Percentiles rank a stretch among this genome's conserved stretches.
These are phyloP conservation scores for Takifugu bimaculatus DNA, from an alignment of 2,113 vertebrate species.

Conservation along the genomic window DNA sequence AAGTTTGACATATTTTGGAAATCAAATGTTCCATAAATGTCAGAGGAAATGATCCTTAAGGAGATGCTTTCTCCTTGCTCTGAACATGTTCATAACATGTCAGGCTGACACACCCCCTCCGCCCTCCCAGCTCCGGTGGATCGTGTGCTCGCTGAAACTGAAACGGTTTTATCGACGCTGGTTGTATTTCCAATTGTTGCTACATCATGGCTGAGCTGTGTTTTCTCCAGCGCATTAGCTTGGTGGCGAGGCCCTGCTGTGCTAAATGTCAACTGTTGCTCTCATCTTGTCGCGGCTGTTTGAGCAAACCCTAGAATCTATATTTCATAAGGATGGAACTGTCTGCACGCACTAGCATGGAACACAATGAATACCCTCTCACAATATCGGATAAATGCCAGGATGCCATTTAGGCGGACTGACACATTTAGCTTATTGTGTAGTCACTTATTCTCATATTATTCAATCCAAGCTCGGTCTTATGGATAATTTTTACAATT, in stretches of 20 bases:
- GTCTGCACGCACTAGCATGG: constrained; percentile 9
- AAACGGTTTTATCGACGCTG: constrained; percentile 27
- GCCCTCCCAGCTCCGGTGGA: not conserved
- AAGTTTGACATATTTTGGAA: constrained; percentile 6
- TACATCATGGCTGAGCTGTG: constrained; percentile 23
- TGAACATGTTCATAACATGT: constrained; percentile 1
- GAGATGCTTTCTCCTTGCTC: not conserved
- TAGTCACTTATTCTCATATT: not conserved
- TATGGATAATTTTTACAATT: too few species aligned
- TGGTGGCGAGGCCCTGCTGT: constrained; percentile 28
- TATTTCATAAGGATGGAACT: constrained; percentile 53
- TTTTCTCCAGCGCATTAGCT: constrained; percentile 34
- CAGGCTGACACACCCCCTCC: constrained; percentile 17
- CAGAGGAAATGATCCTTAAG: constrained; percentile 16
- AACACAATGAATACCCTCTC: constrained; percentile 1
- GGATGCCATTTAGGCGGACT: constrained; percentile 20
- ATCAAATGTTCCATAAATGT: constrained; percentile 12
- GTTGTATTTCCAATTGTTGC: constrained; percentile 51
- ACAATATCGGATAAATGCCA: constrained; percentile 34
- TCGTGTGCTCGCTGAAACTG: constrained; percentile 17
- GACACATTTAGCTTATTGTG: not conserved
- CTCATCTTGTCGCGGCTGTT: constrained; percentile 31
- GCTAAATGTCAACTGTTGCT: constrained; percentile 62
- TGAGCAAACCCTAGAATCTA: constrained; percentile 49
- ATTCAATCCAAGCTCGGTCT: too few species aligned